Evolutionary conservation across 2,113 vertebrate genomes (phyloP).

Genomic region (Sebastes fasciatus): DNA sequence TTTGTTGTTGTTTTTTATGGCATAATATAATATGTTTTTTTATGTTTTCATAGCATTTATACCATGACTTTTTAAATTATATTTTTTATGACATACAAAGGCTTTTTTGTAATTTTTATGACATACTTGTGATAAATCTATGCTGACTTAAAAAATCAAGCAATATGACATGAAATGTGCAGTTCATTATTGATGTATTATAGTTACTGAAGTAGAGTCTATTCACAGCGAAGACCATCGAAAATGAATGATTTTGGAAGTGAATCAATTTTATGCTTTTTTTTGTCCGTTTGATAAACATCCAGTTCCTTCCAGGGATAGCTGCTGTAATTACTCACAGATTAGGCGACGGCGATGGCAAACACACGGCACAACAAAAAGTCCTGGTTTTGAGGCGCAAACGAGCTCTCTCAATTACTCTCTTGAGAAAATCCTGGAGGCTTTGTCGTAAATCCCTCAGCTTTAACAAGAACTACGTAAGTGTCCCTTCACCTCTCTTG

Average conservation of each 20-base stretch:
- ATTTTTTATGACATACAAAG: too few species aligned
- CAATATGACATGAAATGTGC: too few species aligned
- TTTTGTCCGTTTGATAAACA: constrained; percentile 35
- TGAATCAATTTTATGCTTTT: not conserved
- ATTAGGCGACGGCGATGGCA: constrained; percentile 48
- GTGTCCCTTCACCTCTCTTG: constrained; percentile 45
- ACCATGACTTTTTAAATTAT: too few species aligned
- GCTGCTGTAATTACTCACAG: constrained; percentile 50
- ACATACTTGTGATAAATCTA: too few species aligned
- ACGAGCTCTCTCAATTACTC: constrained; percentile 62
- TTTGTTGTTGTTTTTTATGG: too few species aligned
- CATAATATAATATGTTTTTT: too few species aligned
- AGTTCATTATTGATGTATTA: not conserved
- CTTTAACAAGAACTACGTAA: constrained; percentile 47
- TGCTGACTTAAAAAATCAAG: too few species aligned
- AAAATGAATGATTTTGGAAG: constrained; percentile 1
- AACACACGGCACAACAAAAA: constrained; percentile 30
- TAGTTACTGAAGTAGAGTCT: not conserved
- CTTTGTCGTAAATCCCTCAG: constrained; percentile 66
- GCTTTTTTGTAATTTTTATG: too few species aligned
- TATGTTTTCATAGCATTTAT: too few species aligned
- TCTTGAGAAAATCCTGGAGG: constrained; percentile 54
- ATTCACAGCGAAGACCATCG: not conserved
- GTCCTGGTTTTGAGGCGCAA: constrained; percentile 48
- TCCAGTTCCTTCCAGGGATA: constrained; percentile 36